Evolutionary conservation across 1,140 invertebrate genomes (phyloP).

Genomic region (Brevipalpus yothersi): DNA sequence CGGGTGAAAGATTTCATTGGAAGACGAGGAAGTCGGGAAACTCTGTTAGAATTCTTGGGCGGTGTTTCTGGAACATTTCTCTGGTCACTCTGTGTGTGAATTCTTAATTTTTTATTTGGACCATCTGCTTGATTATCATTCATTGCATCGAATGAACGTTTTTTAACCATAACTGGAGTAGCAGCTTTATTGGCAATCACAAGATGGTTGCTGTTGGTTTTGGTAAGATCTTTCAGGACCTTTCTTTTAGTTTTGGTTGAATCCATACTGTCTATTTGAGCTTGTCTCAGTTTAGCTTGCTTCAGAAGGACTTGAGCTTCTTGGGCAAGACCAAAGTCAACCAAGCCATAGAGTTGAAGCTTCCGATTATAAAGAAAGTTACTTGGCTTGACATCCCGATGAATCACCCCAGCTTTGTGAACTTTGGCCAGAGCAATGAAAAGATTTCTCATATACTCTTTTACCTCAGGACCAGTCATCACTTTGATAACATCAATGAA

Average conservation of each 20-base stretch:
- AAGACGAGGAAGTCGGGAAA: neutral
- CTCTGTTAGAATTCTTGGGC: neutral
- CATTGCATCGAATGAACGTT: neutral
- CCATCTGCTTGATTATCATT: neutral
- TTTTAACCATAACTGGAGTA: neutral
- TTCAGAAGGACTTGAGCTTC: neutral
- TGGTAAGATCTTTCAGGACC: neutral
- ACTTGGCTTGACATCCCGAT: constrained; percentile 74
- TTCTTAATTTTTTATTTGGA: neutral
- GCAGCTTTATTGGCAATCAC: neutral
- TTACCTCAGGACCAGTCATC: constrained; percentile 35
- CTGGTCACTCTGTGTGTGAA: neutral
- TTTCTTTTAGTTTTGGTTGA: neutral
- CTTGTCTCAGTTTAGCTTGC: neutral
- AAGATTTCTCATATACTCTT: constrained; percentile 55
- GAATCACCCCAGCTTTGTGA: constrained; percentile 61
- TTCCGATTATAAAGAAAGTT: constrained; percentile 66
- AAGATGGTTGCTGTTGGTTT: neutral
- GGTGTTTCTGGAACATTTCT: constrained; percentile 7
- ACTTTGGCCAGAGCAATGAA: constrained; percentile 48
- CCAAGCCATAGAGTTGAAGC: constrained; percentile 42
- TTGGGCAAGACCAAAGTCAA: constrained; percentile 68
- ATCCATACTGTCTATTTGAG: no score
- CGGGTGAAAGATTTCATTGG: neutral
- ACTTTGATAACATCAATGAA: constrained; percentile 41